Base-by-base conservation (phyloP, 2,888 invertebrate genomes). In the Athalia rosae region DNA sequence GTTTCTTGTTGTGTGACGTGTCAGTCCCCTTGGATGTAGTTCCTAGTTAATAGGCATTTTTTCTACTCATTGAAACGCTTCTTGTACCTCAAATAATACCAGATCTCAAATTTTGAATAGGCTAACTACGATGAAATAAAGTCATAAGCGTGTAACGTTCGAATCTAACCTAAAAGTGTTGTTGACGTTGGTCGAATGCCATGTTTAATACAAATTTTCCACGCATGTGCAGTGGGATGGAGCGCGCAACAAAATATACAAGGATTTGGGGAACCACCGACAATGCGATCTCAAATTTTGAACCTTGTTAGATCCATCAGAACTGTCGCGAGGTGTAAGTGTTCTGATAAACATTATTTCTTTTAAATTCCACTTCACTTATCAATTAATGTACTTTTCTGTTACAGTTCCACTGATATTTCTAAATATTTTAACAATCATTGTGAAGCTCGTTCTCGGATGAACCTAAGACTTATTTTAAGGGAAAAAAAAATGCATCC, bases 291-390 rank as follows among this genome's bases (percentile, higher is more conserved):
- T 76, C 98, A 99, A 91, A 91, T 97, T 73, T 92, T 99, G 81
- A 97, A 98, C 90, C 92, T 99, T 78, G 93, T 99, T 50, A 93
- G 97, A 86, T 98, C 99, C 2, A 98, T 99, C 82, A 93, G 98
- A 86, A 99, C 98, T 78, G 99, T 99, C n/a, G 97, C 97, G 86
- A 95, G 98, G 93, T 97, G 99, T 99, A 93, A 94, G 95, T 93
- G 83, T 79, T 13, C 63, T 66, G 11, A 63, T 13, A 9, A 47
- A 7, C 48, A 28, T 28, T 28, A 28, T 28, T 28, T 28, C 28
- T 28, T 28, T 28, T 28, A 28, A 28, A 28, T 28, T 28, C 28
- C 28, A 28, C 28, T 15, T 43, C 41, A 41, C 28, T 81, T 15
- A 80, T 80, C 81, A 69, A 69, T 69, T 53, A n/a, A 73, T 47